A percentile compares a stretch with the other conserved stretches of the same genome.
These are phyloP conservation scores for Cydia splendana DNA, from an alignment of 1,140 invertebrate genomes.

Conservation along the genomic window DNA sequence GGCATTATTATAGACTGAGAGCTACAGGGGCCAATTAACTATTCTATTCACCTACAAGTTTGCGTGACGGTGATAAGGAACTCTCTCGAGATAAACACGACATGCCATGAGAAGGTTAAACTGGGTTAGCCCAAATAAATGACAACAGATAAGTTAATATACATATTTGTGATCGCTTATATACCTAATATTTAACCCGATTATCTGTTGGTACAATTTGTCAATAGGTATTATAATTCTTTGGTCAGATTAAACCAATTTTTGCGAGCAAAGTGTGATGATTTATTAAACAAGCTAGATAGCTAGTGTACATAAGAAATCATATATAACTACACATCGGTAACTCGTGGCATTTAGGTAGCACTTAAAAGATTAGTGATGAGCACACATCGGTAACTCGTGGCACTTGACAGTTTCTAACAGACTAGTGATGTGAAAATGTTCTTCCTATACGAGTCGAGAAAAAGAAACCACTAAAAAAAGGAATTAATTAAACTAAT, in stretches of 20 bases:
- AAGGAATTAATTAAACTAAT: no score
- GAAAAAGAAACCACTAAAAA: no score
- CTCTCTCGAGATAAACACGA: neutral
- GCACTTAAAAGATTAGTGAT: no score
- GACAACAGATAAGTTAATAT: neutral
- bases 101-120: neutral
- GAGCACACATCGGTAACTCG: no score
- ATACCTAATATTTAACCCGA: neutral
- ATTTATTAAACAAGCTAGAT: no score
- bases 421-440: no score
- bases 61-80: neutral
- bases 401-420: no score
- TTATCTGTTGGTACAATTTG: neutral
- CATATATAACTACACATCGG: no score
- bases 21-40: conserved; percentile 18
- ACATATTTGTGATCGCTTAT: neutral
- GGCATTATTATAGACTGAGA: neutral
- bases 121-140: neutral
- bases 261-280: no score
- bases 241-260: neutral
- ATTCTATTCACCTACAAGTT: conserved; percentile 13
- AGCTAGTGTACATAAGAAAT: no score
- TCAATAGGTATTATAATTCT: neutral
- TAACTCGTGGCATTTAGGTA: no score
- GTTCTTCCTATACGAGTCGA: no score